phyloP scores from a whole-genome alignment of 2,113 vertebrate species.

The Eurypyga helias region DNA sequence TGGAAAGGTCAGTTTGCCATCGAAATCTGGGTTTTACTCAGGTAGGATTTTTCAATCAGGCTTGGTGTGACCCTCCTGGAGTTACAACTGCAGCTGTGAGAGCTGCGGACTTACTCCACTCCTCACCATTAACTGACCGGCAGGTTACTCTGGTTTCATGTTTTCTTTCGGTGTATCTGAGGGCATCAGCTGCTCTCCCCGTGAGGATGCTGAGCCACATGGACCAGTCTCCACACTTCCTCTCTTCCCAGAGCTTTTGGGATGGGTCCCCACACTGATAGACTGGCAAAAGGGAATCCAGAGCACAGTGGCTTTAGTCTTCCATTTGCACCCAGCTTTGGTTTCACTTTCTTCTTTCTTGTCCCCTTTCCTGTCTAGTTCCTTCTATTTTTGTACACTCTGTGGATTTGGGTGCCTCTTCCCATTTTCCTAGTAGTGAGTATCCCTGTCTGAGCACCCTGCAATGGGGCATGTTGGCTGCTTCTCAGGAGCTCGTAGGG shows the following conservation, averaged over 20 bases:
- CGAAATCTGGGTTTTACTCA: not conserved
- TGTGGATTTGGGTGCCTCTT: not conserved
- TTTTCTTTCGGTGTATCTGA: not conserved
- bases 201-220: not conserved
- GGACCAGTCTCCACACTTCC: not conserved
- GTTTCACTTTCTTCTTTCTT: not conserved
- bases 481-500: not conserved
- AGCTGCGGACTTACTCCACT: not conserved
- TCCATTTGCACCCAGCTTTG: not conserved
- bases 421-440: not conserved
- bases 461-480: rapidly evolving
- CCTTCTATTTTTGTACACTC: not conserved
- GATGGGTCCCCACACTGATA: not conserved
- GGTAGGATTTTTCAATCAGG: not conserved
- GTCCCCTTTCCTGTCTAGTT: not conserved
- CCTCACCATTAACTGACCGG: not conserved
- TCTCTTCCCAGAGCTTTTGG: not conserved
- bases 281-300: not conserved
- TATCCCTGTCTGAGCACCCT: not conserved
- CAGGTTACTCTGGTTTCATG: not conserved
- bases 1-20: not conserved
- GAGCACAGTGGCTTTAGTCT: not conserved
- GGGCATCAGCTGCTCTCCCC: not conserved
- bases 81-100: not conserved
- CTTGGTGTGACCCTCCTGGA: not conserved